phyloP scores from a whole-genome alignment of 2,888 invertebrate species.

The Meganola albula region DNA sequence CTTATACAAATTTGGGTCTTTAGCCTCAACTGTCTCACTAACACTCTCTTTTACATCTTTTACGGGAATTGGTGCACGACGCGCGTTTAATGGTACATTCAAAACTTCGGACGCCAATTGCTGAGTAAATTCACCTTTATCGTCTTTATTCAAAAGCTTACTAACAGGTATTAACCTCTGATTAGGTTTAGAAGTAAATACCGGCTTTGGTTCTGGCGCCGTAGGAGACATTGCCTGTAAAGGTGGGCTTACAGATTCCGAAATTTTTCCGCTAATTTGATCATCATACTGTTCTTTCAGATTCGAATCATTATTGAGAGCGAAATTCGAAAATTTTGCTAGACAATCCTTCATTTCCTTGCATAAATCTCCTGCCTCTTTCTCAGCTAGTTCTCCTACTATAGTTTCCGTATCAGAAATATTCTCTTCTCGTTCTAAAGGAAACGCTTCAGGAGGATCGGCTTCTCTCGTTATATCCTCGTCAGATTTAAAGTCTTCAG shows the following conservation, averaged over 20 bases:
- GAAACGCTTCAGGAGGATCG: constrained; percentile 60
- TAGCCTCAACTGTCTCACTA: constrained; percentile 26
- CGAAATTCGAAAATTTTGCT: constrained; percentile 60
- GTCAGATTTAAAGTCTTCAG: constrained; percentile 32
- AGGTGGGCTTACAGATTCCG: constrained; percentile 65
- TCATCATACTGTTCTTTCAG: constrained; percentile 28
- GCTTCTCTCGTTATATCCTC: constrained; percentile 38
- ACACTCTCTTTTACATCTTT: constrained; percentile 35
- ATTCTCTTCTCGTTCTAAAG: constrained; percentile 50
- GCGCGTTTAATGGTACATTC: constrained; percentile 48
- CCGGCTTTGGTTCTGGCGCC: constrained; percentile 48
- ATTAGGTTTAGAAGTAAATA: constrained; percentile 50
- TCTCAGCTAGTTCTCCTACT: constrained; percentile 41
- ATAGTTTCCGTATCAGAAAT: constrained; percentile 51
- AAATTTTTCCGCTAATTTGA: constrained; percentile 38
- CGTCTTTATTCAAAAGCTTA: constrained; percentile 41
- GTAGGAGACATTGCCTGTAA: constrained; percentile 67
- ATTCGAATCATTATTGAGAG: constrained; percentile 37
- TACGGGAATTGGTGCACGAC: constrained; percentile 36
- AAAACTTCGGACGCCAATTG: constrained; percentile 38
- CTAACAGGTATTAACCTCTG: constrained; percentile 51
- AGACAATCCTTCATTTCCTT: constrained; percentile 65
- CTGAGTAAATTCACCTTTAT: constrained; percentile 37
- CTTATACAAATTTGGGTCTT: constrained; percentile 55
- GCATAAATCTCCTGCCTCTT: constrained; percentile 25